Conservation (phyloP, 2,113 vertebrate genomes). For the Jacana jacana region DNA sequence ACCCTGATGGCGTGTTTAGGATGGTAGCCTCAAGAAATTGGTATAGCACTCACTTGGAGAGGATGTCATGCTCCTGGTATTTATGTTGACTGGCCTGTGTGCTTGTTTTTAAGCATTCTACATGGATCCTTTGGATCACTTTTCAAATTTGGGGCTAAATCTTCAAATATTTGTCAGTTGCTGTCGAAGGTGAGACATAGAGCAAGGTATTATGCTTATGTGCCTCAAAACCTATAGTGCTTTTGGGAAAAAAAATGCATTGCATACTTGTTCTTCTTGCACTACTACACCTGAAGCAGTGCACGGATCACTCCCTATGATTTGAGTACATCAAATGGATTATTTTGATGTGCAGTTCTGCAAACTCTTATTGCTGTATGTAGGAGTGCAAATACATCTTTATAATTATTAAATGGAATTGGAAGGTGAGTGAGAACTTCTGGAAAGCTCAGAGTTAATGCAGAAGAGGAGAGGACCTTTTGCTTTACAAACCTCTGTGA, state of each 20-base stretch:
- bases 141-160: background rate
- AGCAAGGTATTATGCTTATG: background rate
- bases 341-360: background rate
- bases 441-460: background rate
- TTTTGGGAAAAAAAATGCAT: background rate
- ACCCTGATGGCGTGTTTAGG: background rate
- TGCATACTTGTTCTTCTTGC: background rate
- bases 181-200: background rate
- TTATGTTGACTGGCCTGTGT: background rate
- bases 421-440: background rate
- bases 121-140: background rate
- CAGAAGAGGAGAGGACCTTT: constrained; percentile 18
- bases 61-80: background rate
- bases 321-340: background rate
- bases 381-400: background rate
- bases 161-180: background rate
- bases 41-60: background rate
- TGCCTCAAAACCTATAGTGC: background rate
- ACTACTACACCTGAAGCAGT: background rate
- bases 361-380: background rate
- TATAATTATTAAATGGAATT: background rate
- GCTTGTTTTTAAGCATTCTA: background rate
- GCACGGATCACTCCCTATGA: background rate
- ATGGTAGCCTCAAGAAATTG: background rate
- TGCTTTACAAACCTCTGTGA: constrained; percentile 20